These are phyloP conservation scores for Odobenus rosmarus DNA, from an alignment of 2,113 vertebrate species.

Conservation along the genomic window DNA sequence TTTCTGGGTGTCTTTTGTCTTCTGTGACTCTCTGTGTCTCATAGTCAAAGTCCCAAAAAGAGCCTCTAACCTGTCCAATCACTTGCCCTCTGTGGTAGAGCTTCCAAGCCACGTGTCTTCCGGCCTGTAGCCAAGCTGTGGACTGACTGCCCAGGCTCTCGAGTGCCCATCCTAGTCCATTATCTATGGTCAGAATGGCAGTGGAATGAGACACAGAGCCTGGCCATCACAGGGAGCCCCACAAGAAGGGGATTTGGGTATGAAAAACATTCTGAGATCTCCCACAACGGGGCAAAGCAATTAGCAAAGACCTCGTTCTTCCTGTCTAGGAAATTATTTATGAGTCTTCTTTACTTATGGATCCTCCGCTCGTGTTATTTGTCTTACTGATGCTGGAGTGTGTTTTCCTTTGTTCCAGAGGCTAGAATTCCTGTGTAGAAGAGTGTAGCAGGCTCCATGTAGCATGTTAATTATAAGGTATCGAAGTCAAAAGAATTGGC, in stretches of 20 bases:
- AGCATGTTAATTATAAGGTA: background rate
- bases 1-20: background rate
- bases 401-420: background rate
- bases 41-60: background rate
- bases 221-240: background rate
- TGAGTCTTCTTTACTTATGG: background rate
- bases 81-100: background rate
- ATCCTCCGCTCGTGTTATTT: background rate
- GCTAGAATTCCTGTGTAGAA: background rate
- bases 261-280: background rate
- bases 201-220: background rate
- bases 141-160: background rate
- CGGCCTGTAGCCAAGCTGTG: background rate
- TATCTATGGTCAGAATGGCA: background rate
- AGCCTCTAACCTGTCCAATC: background rate
- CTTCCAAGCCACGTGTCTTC: background rate
- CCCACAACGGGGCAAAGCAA: background rate
- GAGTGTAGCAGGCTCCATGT: background rate
- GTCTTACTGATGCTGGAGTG: background rate
- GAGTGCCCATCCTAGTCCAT: background rate
- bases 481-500: background rate
- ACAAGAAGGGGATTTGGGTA: background rate
- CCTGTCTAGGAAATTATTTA: background rate
- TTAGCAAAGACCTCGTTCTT: background rate
- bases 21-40: background rate